phyloP scores from a whole-genome alignment of 2,797 vertebrate genomes.

The Anabas testudineus region DNA sequence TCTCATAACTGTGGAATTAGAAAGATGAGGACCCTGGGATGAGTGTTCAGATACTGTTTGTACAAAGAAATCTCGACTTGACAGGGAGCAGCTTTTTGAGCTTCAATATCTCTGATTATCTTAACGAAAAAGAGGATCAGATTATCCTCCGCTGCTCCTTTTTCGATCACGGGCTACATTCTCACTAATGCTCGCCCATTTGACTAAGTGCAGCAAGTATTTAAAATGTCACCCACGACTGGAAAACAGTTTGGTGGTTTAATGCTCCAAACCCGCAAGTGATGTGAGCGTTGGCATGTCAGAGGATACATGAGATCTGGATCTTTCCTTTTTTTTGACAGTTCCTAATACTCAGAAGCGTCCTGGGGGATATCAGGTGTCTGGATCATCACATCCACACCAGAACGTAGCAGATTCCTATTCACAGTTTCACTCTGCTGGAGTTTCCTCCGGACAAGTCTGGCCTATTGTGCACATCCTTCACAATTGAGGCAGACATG shows the following conservation, averaged over 20 bases:
- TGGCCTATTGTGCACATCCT: slow-evolving; percentile 9
- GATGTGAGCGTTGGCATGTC: slow-evolving; percentile 18
- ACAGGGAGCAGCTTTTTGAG: not conserved
- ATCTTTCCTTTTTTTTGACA: not conserved
- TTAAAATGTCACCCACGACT: slow-evolving; percentile 52
- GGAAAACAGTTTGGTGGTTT: slow-evolving; percentile 50
- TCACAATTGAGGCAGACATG: slow-evolving; percentile 13
- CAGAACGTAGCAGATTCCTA: slow-evolving; percentile 17
- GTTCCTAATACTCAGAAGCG: not conserved
- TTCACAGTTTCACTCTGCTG: slow-evolving; percentile 23
- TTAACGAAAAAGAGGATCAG: not conserved
- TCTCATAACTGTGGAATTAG: slow-evolving; percentile 50
- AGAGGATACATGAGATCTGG: not conserved
- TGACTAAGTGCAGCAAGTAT: slow-evolving; percentile 11
- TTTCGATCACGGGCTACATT: slow-evolving; percentile 41
- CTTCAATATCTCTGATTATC: not conserved
- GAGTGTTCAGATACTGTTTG: slow-evolving; percentile 9
- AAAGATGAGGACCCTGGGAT: slow-evolving; percentile 27
- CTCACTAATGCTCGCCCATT: slow-evolving; percentile 21
- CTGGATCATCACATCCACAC: slow-evolving; percentile 21
- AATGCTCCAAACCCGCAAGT: slow-evolving; percentile 28
- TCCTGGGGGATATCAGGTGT: slow-evolving; percentile 39
- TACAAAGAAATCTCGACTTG: not conserved
- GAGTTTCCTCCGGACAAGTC: slow-evolving; percentile 26
- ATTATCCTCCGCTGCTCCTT: slow-evolving; percentile 19